Evolutionary conservation across 1,140 invertebrate genomes (phyloP), one percentile per base, ranked within the genome.

Genomic region (Bombus pyrosoma): DNA sequence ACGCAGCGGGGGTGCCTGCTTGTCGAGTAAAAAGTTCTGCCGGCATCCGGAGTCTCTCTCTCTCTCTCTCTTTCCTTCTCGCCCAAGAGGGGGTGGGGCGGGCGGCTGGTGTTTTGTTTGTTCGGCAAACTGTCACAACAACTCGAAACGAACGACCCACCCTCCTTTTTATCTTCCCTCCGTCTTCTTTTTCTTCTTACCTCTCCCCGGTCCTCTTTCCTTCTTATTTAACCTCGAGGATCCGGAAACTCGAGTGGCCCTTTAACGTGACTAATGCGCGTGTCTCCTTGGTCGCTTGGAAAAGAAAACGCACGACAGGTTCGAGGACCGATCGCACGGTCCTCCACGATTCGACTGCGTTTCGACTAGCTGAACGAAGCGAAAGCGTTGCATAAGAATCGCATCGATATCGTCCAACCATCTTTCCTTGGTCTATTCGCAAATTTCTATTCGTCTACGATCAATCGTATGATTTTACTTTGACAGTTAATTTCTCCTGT

Each of bases 61-160:
- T 34, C 9, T n/a, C 39, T 32, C 80, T 57, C 69, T 53, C 34
- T 34, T 18, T n/a, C 39, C 18, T 39, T 10, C 15, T 41, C 8
- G 39, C 2, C 71, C 3, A 64, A 25, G 32, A 43, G 85, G 59
- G 62, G 78, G 76, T 78, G 85, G 82, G 72, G 53, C 74, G 80
- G 72, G 41, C 82, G 74, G 34, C 75, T 86, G 87, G 84, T 89
- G 87, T 91, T 91, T 91, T 93, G 90, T 93, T 93, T 94, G 90
- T 84, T 82, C 87, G 88, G 86, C 71, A 89, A 93, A 94, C 91
- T 94, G 93, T 94, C 93, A 94, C 91, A 94, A 94, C 93, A 94
- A 92, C 83, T 92, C 88, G 88, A 91, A 87, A 86, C 53, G 66
- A 37, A 78, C 68, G 77, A 78, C 68, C 77, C 80, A 62, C 78